Conservation (phyloP, 2,113 vertebrate genomes). For the Ammodytes dubius region DNA sequence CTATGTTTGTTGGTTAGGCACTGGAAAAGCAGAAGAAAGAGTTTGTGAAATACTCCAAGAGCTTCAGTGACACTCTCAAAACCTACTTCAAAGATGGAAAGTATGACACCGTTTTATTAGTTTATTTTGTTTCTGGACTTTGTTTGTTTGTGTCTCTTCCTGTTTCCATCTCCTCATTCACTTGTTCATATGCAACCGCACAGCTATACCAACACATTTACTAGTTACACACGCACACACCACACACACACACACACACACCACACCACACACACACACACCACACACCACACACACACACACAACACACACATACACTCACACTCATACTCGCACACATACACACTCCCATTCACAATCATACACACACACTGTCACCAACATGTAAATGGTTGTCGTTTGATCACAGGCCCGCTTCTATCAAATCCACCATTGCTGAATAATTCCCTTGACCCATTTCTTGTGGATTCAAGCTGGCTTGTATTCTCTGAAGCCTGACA, state of each 20-base stretch:
- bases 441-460: conserved; percentile 78
- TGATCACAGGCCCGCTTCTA: conserved; percentile 69
- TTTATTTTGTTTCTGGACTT: conserved; percentile 36
- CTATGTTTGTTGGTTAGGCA: conserved; percentile 84
- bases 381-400: conserved; percentile 65
- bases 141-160: conserved; percentile 80
- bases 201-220: conserved; percentile 7
- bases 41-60: conserved; percentile 99
- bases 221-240: background rate
- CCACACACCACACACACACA: background rate
- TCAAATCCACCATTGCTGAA: conserved; percentile 70
- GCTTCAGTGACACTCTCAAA: conserved; percentile 98
- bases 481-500: conserved; percentile 69
- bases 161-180: conserved; percentile 18
- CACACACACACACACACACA: background rate
- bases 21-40: conserved; percentile 99
- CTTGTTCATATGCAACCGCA: conserved; percentile 14
- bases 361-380: conserved; percentile 34
- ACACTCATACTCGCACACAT: background rate
- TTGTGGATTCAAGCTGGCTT: conserved; percentile 60
- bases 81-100: conserved; percentile 99
- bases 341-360: conserved; percentile 8
- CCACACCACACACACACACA: background rate
- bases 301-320: background rate
- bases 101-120: conserved; percentile 82